Conservation (phyloP, 1,140 invertebrate species). For the Pentalonia nigronervosa region DNA sequence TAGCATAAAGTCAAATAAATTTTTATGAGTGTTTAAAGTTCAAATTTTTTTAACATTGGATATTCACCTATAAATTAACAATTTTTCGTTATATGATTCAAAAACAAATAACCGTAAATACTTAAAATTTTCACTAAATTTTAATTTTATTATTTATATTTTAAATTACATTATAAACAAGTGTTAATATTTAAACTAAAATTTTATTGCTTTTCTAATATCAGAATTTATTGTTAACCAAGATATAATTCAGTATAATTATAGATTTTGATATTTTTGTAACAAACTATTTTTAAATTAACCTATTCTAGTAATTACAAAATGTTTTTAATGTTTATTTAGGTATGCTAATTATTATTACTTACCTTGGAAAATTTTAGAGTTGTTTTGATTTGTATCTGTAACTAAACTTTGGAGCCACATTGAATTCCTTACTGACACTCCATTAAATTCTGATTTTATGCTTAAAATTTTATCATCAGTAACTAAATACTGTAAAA, state of each 20-base stretch:
- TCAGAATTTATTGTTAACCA: neutral
- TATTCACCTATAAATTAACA: too few species aligned
- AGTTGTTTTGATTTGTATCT: neutral
- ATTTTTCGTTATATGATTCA: too few species aligned
- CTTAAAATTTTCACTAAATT: neutral
- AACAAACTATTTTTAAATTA: neutral
- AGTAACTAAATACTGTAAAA: slow-evolving; percentile 33
- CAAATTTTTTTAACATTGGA: too few species aligned
- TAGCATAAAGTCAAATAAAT: too few species aligned
- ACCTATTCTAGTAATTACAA: neutral
- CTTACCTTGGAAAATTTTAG: slow-evolving; percentile 26
- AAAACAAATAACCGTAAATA: neutral
- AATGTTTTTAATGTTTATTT: neutral
- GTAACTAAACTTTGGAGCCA: slow-evolving; percentile 9
- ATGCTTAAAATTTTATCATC: slow-evolving; percentile 48
- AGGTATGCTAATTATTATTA: neutral
- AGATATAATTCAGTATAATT: neutral
- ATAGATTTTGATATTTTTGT: too few species aligned
- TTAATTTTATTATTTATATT: neutral
- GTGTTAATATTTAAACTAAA: neutral
- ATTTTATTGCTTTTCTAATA: neutral
- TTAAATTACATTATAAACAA: neutral
- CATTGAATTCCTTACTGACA: neutral
- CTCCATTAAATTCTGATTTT: slow-evolving; percentile 39
- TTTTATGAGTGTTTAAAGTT: too few species aligned